Evolutionary conservation across 1,140 invertebrate genomes (phyloP).

Genomic region (Drosophila sechellia): DNA sequence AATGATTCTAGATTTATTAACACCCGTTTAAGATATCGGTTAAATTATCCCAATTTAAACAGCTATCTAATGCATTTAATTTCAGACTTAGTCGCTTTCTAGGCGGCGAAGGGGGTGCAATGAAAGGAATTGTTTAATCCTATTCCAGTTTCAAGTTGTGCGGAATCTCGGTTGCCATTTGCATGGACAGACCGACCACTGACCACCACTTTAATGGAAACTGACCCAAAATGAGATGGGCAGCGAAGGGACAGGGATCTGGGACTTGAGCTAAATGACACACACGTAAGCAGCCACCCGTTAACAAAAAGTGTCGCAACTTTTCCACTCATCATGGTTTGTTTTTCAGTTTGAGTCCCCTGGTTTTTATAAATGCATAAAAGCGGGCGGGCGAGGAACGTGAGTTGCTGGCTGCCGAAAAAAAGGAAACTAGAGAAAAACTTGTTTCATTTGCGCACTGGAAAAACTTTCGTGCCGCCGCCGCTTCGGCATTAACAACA

Average conservation of each 20-base stretch:
- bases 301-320: conserved; percentile 65
- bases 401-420: conserved; percentile 26
- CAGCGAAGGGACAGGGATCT: conserved; percentile 4
- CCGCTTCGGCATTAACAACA: conserved; percentile 76
- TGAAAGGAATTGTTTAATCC: conserved; percentile 27
- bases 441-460: conserved; percentile 74
- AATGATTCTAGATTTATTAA: neutral
- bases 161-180: conserved; percentile 21
- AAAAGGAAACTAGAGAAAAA: conserved; percentile 40
- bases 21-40: neutral
- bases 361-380: conserved; percentile 69
- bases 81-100: too few relatives aligned
- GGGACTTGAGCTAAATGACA: conserved; percentile 36
- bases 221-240: conserved; percentile 21
- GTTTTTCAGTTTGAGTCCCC: conserved; percentile 65
- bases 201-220: conserved; percentile 36
- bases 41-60: neutral
- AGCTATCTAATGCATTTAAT: too few relatives aligned
- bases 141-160: conserved; percentile 1
- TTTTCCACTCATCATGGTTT: conserved; percentile 48
- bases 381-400: conserved; percentile 34
- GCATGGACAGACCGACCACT: conserved; percentile 18
- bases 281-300: conserved; percentile 60
- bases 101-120: neutral
- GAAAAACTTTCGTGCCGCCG: conserved; percentile 60